Evolutionary conservation across 2,888 invertebrate genomes (phyloP).

Genomic region (Diarsia brunnea): DNA sequence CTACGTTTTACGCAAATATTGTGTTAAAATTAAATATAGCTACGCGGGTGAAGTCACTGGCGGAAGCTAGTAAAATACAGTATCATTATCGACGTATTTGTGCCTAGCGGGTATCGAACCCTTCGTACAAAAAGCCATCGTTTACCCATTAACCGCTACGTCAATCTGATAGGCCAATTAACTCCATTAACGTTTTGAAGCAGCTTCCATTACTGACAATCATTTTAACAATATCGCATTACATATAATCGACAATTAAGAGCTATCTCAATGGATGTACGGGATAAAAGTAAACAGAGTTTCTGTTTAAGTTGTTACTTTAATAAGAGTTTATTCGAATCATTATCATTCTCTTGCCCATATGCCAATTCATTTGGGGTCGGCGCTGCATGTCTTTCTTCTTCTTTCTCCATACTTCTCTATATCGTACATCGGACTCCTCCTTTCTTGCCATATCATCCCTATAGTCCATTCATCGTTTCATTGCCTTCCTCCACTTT

Average conservation of each 20-base stretch:
- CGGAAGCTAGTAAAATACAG: neutral
- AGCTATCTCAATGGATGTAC: neutral
- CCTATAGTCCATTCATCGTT: too few relatives aligned
- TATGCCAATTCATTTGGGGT: too few relatives aligned
- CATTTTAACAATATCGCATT: conserved; percentile 29
- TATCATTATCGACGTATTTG: neutral
- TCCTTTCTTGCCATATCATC: too few relatives aligned
- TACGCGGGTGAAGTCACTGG: neutral
- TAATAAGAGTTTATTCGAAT: neutral
- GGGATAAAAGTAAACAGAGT: conserved; percentile 5
- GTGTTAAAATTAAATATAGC: neutral
- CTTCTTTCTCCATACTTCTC: too few relatives aligned
- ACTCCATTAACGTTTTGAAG: conserved; percentile 34
- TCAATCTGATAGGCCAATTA: conserved; percentile 27
- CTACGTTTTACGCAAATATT: neutral
- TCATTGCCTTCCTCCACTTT: too few relatives aligned
- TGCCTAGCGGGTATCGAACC: conserved; percentile 7
- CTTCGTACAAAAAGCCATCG: conserved; percentile 20
- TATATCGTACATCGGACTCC: too few relatives aligned
- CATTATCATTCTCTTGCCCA: too few relatives aligned
- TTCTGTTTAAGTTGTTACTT: neutral
- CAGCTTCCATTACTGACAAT: conserved; percentile 2
- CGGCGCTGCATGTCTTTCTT: too few relatives aligned
- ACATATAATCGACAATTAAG: conserved; percentile 2
- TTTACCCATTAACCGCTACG: conserved; percentile 24